Evolutionary conservation across 2,797 vertebrate genomes (phyloP), one percentile per base, ranked within the genome.

Genomic region (Gymnoscopelus microlampas): DNA sequence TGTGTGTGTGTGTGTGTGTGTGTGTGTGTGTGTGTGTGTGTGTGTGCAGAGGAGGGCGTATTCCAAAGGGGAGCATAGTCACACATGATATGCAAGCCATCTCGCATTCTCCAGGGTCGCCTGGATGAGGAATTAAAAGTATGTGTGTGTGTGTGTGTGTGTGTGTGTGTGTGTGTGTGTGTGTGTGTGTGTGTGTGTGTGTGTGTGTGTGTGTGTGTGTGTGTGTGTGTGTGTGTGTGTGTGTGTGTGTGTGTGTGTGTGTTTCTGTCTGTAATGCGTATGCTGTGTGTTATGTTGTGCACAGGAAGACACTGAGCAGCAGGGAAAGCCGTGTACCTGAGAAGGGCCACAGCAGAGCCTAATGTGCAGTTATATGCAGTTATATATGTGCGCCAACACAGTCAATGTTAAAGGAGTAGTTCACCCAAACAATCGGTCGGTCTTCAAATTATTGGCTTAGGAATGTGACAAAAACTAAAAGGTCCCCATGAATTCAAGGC

Each of bases 351-450:
- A 83, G 72, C 84, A 71, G 74, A 84, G 70, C 67, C 83, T 93
- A 93, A 92, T 91, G 92, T 61, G 80, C 83, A 87, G 90, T 93
- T 93, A 90, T 87, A 93, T 61, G 80, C 83, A 87, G 90, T 93
- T 93, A 89, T 87, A 93, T 19, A 19, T 19, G 19, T 44, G 7
- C 2, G 39, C 39, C 39, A 2, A 29, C 26, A 29, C 26, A 29
- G 26, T 29, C 19, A 19, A 19, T 19, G 19, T 19, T 19, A 19
- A 19, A 19, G 19, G 19, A 19, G 19, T 19, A 19, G 19, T 19
- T 19, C 19, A 19, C 19, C 19, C 19, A 19, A 19, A 19, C 19
- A 1, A 19, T 19, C 19, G 1, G 19, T 19, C 19, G 19, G 19
- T 19, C 19, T 1, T 19, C 19, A 19, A 19, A 19, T 19, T 19